These are phyloP conservation scores for Drosophila macrospina DNA, from an alignment of 2,888 invertebrate genomes.

Conservation along the genomic window DNA sequence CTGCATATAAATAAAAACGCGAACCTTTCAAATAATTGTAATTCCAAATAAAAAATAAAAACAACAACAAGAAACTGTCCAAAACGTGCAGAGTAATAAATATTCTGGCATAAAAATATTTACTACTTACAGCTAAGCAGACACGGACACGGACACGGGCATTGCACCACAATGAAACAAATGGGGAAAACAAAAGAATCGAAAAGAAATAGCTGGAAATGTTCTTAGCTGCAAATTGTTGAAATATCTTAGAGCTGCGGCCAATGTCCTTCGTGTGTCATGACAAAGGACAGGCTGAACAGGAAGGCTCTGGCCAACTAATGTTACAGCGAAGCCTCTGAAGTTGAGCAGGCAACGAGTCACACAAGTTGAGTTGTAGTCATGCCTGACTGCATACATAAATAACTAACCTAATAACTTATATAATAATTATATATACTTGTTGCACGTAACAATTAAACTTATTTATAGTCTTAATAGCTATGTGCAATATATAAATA, in stretches of 20 bases:
- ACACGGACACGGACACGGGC: slow-evolving; percentile 28
- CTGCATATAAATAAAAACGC: slow-evolving; percentile 57
- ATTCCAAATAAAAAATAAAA: slow-evolving; percentile 46
- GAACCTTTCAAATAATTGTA: slow-evolving; percentile 76
- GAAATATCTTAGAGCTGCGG: slow-evolving; percentile 50
- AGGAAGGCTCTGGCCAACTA: background rate
- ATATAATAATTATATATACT: background rate
- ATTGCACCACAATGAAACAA: slow-evolving; percentile 34
- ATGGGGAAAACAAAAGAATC: slow-evolving; percentile 18
- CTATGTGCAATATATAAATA: background rate
- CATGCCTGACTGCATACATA: background rate
- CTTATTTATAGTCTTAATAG: background rate
- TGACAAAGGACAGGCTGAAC: slow-evolving; percentile 12
- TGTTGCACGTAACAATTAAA: background rate
- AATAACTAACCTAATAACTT: slow-evolving; percentile 1
- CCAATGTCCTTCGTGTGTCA: slow-evolving; percentile 62
- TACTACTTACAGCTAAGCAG: slow-evolving; percentile 55
- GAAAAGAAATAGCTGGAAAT: slow-evolving; percentile 27
- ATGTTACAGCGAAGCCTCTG: slow-evolving; percentile 17
- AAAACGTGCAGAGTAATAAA: slow-evolving; percentile 66
- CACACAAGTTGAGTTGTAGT: background rate
- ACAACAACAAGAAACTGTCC: slow-evolving; percentile 32
- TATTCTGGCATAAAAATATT: slow-evolving; percentile 52
- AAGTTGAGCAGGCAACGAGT: background rate
- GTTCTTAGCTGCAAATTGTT: slow-evolving; percentile 40